Evolutionary conservation across 2,113 vertebrate genomes (phyloP), one percentile per base, ranked within the genome.

Genomic region (Oreocharis arfaki): DNA sequence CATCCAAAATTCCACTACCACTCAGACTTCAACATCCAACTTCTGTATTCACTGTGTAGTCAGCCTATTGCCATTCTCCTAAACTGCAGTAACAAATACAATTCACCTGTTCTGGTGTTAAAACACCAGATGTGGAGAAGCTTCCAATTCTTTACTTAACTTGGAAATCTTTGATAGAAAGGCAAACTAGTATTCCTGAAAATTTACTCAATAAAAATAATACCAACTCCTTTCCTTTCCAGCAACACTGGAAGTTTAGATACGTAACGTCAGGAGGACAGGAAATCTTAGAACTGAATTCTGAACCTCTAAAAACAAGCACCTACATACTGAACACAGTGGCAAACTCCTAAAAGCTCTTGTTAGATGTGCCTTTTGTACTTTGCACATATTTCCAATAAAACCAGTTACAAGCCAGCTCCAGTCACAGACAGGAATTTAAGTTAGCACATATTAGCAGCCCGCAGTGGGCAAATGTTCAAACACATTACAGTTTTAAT

Each of bases 401-500:
- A 93, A 61, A 73, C 17, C 84, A 84, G 86, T 80, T 71, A 55
- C 41, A 76, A 92, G 87, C 28, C 64, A 89, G 53, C 80, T 93
- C 88, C 27, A 77, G 53, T 27, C 89, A 59, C 11, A 91, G 90
- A 90, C 53, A 86, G 97, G 96, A 80, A 96, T 88, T 55, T 47
- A 92, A 89, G 91, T 71, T 76, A 90, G 79, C 61, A 88, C 75
- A 39, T 65, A 94, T 60, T 26, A 97, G 93, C 89, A 97, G 96
- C 95, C 95, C 75, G n/a, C 71, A 55, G 80, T 68, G 97, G 96
- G 96, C 97, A 97, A 97, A 96, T 68, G 94, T 96, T 97, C 95
- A 97, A 97, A 90, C 88, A 89, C 90, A 95, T 98, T 97, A 98
- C 19, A 0, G 93, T 70, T 97, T 97, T 98, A 96, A 98, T 97